Evolutionary conservation across 1,140 invertebrate species (phyloP).

Genomic region (Zaprionus africanus): DNA sequence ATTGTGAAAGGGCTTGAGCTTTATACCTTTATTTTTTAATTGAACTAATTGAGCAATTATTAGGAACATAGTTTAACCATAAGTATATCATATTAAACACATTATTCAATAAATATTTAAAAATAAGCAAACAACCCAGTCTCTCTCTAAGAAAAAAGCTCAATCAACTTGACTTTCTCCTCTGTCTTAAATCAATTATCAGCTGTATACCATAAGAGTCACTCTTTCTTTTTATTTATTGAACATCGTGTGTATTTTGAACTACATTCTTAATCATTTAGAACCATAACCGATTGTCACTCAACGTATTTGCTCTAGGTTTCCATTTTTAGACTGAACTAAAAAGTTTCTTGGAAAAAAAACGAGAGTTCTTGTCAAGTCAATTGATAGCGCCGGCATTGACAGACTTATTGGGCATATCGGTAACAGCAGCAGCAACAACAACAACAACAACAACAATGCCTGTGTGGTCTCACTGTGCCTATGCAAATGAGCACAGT

Average conservation of each 20-base stretch:
- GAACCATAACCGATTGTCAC: slow-evolving; percentile 11
- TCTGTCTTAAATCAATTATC: neutral
- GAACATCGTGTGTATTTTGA: neutral
- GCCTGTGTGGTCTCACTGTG: slow-evolving; percentile 58
- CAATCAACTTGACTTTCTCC: neutral
- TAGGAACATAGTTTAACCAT: neutral
- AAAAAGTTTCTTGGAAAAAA: slow-evolving; percentile 36
- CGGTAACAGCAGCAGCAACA: slow-evolving; percentile 15
- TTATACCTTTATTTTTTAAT: too few relatives aligned
- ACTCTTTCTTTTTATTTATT: neutral
- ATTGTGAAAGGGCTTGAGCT: too few relatives aligned
- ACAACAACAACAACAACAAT: slow-evolving; percentile 48
- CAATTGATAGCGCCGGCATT: slow-evolving; percentile 42
- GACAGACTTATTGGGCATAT: slow-evolving; percentile 53
- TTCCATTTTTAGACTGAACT: slow-evolving; percentile 3
- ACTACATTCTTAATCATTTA: slow-evolving; percentile 1
- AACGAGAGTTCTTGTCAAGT: slow-evolving; percentile 36
- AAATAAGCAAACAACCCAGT: too few relatives aligned
- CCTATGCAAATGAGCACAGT: slow-evolving; percentile 50
- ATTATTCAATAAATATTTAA: neutral
- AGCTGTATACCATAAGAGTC: neutral
- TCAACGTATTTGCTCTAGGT: neutral
- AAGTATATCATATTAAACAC: neutral
- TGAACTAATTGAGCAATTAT: neutral
- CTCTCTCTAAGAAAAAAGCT: neutral